Conservation (phyloP, 2,797 vertebrate species). For the Coreius guichenoti region DNA sequence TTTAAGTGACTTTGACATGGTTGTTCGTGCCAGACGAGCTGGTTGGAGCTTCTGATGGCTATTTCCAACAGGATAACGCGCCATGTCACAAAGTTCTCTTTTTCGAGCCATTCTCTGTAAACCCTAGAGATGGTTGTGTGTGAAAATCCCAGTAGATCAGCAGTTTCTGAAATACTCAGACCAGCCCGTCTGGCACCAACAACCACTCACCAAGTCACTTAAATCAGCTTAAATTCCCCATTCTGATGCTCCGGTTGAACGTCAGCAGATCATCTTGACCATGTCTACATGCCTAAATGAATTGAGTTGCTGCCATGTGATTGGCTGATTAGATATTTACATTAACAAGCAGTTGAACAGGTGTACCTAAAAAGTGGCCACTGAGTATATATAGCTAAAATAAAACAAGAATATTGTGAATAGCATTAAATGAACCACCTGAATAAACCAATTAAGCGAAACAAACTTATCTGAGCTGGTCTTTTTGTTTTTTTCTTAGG, state of each 20-base stretch:
- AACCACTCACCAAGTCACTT: not conserved
- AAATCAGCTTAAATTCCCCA: not conserved
- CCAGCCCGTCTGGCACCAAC: not conserved
- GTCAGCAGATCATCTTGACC: too few species aligned
- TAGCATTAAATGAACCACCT: not conserved
- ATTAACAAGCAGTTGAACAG: not conserved
- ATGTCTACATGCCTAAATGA: not conserved
- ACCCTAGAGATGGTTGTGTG: not conserved
- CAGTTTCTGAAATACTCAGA: not conserved
- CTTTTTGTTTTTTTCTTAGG: slow-evolving; percentile 73
- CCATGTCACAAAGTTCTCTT: not conserved
- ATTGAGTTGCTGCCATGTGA: not conserved
- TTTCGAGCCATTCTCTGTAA: not conserved
- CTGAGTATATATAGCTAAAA: not conserved
- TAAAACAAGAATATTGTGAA: not conserved
- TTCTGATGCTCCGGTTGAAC: not conserved
- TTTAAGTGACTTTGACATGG: not conserved
- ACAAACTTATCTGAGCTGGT: not conserved
- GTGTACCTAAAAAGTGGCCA: not conserved
- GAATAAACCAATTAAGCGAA: not conserved
- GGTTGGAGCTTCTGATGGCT: not conserved
- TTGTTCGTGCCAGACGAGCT: not conserved
- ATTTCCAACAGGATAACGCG: not conserved
- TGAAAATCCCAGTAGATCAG: not conserved
- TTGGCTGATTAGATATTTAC: not conserved